Conservation (phyloP, 2,888 invertebrate genomes). For the Campoplex nolae region DNA sequence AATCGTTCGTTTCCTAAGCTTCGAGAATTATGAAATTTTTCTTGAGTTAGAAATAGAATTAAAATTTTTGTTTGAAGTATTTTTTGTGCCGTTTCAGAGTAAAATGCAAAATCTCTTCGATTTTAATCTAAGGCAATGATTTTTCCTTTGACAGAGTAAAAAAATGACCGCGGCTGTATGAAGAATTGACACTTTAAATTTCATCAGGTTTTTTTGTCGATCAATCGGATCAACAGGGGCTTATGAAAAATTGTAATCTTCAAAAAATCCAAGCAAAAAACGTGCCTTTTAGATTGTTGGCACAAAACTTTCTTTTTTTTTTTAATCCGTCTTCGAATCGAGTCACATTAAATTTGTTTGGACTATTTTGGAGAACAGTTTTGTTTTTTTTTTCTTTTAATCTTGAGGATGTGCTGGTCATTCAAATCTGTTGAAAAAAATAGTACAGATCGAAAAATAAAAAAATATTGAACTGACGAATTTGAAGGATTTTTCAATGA, state of each 20-base stretch:
- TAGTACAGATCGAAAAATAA: background rate
- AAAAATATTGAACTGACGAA: background rate
- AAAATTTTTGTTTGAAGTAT: background rate
- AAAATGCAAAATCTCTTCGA: background rate
- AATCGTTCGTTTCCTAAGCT: background rate
- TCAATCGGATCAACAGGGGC: background rate
- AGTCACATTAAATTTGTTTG: background rate
- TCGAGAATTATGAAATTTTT: background rate
- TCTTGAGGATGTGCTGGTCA: background rate
- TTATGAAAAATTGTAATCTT: background rate
- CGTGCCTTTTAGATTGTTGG: background rate
- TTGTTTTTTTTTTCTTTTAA: background rate
- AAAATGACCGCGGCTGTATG: background rate
- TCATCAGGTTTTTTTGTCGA: background rate
- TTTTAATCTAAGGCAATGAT: background rate
- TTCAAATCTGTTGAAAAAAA: background rate
- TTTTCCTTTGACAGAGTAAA: background rate
- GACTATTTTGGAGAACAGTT: background rate
- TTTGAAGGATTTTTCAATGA: background rate
- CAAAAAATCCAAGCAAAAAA: background rate
- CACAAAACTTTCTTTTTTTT: conserved; percentile 17
- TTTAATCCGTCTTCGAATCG: background rate
- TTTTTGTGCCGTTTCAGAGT: conserved; percentile 2
- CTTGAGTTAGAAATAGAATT: background rate
- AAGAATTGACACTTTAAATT: conserved; percentile 13